Conservation (phyloP, 1,140 invertebrate species). For the Latrodectus geometricus region DNA sequence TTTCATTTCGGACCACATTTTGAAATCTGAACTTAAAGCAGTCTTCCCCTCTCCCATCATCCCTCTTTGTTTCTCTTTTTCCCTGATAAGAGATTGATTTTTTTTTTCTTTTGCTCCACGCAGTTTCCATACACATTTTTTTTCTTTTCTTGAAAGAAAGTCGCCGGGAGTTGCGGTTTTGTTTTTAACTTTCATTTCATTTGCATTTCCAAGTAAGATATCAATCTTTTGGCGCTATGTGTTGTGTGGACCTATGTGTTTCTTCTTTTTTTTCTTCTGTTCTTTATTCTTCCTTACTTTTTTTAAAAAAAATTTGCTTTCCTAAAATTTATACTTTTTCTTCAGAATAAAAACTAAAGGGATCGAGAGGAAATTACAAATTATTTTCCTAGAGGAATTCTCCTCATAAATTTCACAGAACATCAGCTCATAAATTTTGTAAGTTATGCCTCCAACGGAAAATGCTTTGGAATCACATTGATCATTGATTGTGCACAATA, state of each 20-base stretch:
- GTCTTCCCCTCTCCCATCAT: neutral
- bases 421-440: too few species aligned
- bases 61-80: neutral
- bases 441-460: too few species aligned
- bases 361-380: neutral
- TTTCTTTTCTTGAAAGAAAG: neutral
- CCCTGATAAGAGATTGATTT: neutral
- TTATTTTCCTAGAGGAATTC: neutral
- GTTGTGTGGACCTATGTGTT: neutral
- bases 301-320: neutral
- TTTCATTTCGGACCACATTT: conserved; percentile 44
- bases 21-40: conserved; percentile 12
- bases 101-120: conserved; percentile 3
- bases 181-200: conserved; percentile 52
- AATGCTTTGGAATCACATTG: too few species aligned
- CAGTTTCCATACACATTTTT: neutral
- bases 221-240: conserved; percentile 54
- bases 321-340: neutral
- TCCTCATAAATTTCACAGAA: too few species aligned
- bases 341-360: neutral
- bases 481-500: too few species aligned
- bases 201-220: conserved; percentile 59
- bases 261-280: neutral
- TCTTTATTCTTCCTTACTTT: neutral
- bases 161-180: conserved; percentile 33